Evolutionary conservation across 1,140 invertebrate species (phyloP).

Genomic region (Nautilus pompilius): DNA sequence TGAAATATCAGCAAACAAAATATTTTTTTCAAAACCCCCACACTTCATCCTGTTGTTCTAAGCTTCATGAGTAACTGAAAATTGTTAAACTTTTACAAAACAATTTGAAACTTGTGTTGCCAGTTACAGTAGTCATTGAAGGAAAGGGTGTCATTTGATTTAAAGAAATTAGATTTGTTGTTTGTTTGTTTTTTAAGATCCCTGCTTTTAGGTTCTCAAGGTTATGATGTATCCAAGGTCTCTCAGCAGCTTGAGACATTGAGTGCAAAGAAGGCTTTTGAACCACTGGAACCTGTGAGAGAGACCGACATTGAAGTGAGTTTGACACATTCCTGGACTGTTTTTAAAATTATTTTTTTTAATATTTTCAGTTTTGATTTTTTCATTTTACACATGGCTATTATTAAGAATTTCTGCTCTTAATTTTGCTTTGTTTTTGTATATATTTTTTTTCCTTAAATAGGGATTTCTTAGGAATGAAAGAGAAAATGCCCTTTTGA

Average conservation of each 20-base stretch:
- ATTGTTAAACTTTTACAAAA: no score
- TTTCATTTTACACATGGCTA: neutral
- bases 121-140: no score
- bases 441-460: conserved; percentile 44
- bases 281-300: conserved; percentile 82
- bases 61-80: no score
- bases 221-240: conserved; percentile 88
- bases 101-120: no score
- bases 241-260: conserved; percentile 85
- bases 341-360: neutral
- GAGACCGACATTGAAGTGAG: conserved; percentile 72
- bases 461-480: conserved; percentile 88
- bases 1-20: no score
- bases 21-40: no score
- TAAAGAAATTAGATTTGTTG: no score
- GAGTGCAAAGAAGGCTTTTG: conserved; percentile 74
- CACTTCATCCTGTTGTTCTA: no score
- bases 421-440: neutral
- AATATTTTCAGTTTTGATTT: neutral
- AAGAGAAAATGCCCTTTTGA: conserved; percentile 87
- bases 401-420: neutral
- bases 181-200: conserved; percentile 65
- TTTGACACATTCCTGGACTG: neutral
- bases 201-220: conserved; percentile 86
- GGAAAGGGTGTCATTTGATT: no score